phyloP scores from a whole-genome alignment of 2,113 vertebrate species.

The Ranitomeya variabilis region DNA sequence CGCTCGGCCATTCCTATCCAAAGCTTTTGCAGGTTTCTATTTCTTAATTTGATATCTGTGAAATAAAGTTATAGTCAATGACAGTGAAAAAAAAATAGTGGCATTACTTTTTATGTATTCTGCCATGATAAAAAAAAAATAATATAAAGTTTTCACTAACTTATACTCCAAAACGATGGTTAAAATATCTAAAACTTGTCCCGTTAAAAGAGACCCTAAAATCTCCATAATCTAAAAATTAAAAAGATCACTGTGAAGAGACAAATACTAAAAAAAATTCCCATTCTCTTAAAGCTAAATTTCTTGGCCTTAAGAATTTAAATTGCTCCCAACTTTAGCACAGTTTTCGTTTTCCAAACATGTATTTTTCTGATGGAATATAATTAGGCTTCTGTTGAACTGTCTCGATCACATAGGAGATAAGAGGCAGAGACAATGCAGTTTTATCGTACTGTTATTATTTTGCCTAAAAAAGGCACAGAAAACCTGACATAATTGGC shows the following conservation, averaged over 20 bases:
- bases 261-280: neutral
- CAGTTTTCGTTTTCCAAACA: neutral
- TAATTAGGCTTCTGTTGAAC: constrained; percentile 9
- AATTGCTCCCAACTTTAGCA: neutral
- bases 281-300: neutral
- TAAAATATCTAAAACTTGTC: neutral
- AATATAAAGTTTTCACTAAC: neutral
- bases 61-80: neutral
- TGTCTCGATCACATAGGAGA: constrained; percentile 20
- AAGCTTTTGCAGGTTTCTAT: too few relatives aligned
- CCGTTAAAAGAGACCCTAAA: neutral
- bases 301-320: neutral
- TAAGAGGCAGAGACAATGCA: constrained; percentile 3
- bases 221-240: too few relatives aligned
- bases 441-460: constrained; percentile 28
- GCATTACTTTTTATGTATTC: too few relatives aligned
- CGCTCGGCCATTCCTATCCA: too few relatives aligned
- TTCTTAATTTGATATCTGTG: neutral
- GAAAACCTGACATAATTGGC: constrained; percentile 45
- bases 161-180: neutral
- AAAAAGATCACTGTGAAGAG: too few relatives aligned
- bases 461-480: constrained; percentile 45
- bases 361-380: neutral
- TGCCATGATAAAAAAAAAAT: too few relatives aligned
- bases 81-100: neutral